Conservation (phyloP, 2,797 vertebrate genomes). For the Spinibarbus caldwelli region DNA sequence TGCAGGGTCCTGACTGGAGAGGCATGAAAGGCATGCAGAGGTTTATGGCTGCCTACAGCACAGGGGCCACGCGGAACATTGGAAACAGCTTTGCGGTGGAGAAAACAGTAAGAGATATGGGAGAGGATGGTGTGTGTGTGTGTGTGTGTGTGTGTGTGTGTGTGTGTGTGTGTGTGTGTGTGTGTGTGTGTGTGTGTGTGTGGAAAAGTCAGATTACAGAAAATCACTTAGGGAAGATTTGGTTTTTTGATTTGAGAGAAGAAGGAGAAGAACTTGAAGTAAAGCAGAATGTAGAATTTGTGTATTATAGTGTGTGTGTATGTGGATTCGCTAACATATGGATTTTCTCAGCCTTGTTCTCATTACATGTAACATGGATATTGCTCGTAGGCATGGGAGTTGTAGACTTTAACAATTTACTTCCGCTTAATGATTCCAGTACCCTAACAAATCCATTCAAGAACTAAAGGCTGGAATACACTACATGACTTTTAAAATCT, state of each 20-base stretch:
- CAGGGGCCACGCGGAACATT: slow-evolving; percentile 62
- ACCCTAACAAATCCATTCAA: not conserved
- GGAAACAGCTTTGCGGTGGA: slow-evolving; percentile 64
- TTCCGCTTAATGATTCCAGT: not conserved
- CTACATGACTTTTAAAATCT: not conserved
- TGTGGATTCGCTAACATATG: not conserved
- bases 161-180: no score
- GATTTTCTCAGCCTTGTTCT: not conserved
- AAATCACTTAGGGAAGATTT: not conserved
- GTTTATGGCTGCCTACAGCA: slow-evolving; percentile 57
- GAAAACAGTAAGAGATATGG: slow-evolving; percentile 40
- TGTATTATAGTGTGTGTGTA: not conserved
- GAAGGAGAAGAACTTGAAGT: not conserved
- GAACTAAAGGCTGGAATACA: not conserved
- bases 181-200: not conserved
- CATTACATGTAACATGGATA: not conserved
- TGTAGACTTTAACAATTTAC: not conserved
- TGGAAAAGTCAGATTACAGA: not conserved
- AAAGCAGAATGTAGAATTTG: not conserved
- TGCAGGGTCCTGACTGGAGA: slow-evolving; percentile 25
- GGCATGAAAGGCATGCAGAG: slow-evolving; percentile 50
- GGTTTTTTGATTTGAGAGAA: not conserved
- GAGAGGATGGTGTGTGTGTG: slow-evolving; percentile 5
- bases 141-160: not conserved
- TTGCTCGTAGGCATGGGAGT: not conserved